Evolutionary conservation across 2,113 vertebrate genomes (phyloP), one percentile per base, ranked within the genome.

Genomic region (Otocyon megalotis): DNA sequence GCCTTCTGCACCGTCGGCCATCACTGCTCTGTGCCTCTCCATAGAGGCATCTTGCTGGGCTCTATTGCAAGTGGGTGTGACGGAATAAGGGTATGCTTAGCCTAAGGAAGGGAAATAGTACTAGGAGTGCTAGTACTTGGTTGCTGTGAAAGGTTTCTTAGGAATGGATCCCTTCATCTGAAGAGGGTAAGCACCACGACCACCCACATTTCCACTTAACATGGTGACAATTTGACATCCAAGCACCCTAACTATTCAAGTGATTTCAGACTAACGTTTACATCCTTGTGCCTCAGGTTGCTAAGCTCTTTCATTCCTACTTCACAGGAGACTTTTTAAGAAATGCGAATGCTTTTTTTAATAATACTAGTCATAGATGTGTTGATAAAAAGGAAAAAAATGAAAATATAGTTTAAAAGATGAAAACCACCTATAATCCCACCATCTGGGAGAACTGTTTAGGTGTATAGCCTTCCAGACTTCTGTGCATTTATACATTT

Each of bases 401-500:
- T 60, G 4, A 58, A 81, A 19, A 56, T 56, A 35, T 7, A 62
- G 9, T 80, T 87, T 48, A 79, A 89, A 90, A 87, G 37, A 77
- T 88, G 28, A 91, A 85, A 92, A 81, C 54, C 28, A 87, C 35
- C 53, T 83, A 12, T 8, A 74, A 72, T 84, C 90, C 48, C 19
- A 85, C 63, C 65, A 58, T 96, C 90, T 81, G 85, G 63, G 71
- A 96, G 30, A 88, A 80, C 90, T 97, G 48, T 95, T 84, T 65
- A 96, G 50, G 43, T 72, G 9, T 77, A 50, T 89, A 62, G 65
- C 72, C 77, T 92, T 96, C 90, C 88, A 97, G 84, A 88, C 63
- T 94, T 79, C n/a, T 97, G 80, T 92, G 48, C 87, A 63, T 93
- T 97, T 95, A 35, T 81, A 94, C 79, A 30, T 92, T 95, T 96